These are phyloP conservation scores for Eupithecia exiguata DNA, from an alignment of 2,888 invertebrate genomes.

Conservation along the genomic window DNA sequence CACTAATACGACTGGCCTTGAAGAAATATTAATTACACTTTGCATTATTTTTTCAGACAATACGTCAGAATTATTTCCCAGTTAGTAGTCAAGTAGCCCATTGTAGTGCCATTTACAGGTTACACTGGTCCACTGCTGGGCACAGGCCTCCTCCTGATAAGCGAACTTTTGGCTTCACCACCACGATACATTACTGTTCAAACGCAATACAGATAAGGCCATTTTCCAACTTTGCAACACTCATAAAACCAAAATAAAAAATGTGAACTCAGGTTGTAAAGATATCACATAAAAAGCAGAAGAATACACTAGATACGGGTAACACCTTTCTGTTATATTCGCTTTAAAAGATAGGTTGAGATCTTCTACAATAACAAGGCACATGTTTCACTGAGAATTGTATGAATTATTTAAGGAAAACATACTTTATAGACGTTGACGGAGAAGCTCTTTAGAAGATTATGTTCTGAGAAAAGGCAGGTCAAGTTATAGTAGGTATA, in stretches of 20 bases:
- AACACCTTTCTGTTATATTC: conserved; percentile 42
- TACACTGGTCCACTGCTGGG: too few relatives aligned
- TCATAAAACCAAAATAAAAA: background rate
- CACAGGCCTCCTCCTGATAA: too few relatives aligned
- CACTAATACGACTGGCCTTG: too few relatives aligned
- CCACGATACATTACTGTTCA: background rate
- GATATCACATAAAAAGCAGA: conserved; percentile 21
- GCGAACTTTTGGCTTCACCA: background rate
- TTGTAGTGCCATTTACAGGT: too few relatives aligned
- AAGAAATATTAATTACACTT: too few relatives aligned
- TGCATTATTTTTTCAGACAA: too few relatives aligned
- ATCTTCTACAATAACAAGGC: background rate
- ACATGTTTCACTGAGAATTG: background rate
- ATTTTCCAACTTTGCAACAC: background rate
- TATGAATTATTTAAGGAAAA: background rate
- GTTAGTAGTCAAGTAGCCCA: too few relatives aligned
- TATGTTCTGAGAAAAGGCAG: too few relatives aligned
- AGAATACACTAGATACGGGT: conserved; percentile 44
- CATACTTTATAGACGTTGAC: background rate
- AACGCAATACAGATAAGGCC: background rate
- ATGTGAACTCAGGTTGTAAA: conserved; percentile 14
- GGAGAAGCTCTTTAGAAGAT: background rate
- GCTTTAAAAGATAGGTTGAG: conserved; percentile 18
- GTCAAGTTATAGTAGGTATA: background rate
- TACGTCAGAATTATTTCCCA: too few relatives aligned